These are phyloP conservation scores for Eueremaeus valkanovi DNA, from an alignment of 2,888 invertebrate genomes.

Conservation along the genomic window DNA sequence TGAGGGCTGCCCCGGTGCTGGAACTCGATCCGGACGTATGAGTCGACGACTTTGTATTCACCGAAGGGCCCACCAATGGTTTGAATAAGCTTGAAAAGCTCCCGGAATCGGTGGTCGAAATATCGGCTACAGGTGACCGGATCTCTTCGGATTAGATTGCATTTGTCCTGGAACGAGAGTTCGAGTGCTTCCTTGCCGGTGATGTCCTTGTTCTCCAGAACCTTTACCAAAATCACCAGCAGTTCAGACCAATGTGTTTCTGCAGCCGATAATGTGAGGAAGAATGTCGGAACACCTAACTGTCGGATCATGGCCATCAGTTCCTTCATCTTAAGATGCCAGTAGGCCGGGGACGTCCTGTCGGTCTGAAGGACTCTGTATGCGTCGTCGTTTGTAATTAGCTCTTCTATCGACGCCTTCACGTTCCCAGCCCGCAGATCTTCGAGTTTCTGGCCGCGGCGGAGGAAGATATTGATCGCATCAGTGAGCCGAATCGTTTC, in stretches of 20 bases:
- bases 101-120: slow-evolving; percentile 46
- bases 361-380: background rate
- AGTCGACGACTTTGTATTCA: background rate
- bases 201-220: slow-evolving; percentile 39
- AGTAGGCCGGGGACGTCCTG: slow-evolving; percentile 46
- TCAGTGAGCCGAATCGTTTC: background rate
- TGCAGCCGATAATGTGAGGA: slow-evolving; percentile 32
- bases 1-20: slow-evolving; percentile 43
- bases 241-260: slow-evolving; percentile 28
- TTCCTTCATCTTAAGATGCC: slow-evolving; percentile 24
- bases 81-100: slow-evolving; percentile 40
- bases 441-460: too few species aligned
- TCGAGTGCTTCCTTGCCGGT: background rate
- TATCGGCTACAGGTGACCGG: slow-evolving; percentile 48
- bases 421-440: background rate
- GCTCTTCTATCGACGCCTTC: background rate
- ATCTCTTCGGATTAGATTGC: slow-evolving; percentile 44
- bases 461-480: background rate
- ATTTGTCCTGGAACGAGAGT: background rate
- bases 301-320: slow-evolving; percentile 31
- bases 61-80: slow-evolving; percentile 15
- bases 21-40: slow-evolving; percentile 39
- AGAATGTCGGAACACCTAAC: slow-evolving; percentile 15
- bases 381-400: background rate
- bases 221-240: slow-evolving; percentile 42